Evolutionary conservation across 1,140 invertebrate species (phyloP).

Genomic region (Dinoponera quadriceps): DNA sequence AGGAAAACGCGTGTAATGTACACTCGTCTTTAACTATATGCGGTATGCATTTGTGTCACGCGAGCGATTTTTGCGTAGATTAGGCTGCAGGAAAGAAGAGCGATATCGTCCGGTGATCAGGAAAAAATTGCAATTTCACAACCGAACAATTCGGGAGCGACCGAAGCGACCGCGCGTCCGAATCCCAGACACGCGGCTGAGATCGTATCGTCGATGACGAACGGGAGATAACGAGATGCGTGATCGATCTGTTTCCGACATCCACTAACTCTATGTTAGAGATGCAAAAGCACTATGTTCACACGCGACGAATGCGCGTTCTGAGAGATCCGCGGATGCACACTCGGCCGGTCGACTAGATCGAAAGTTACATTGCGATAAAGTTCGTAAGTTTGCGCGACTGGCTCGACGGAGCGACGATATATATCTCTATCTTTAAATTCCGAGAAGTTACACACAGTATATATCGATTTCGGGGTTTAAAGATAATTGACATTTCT

Average conservation of each 20-base stretch:
- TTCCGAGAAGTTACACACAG: not conserved
- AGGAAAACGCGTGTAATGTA: not conserved
- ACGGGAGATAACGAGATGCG: conserved; percentile 21
- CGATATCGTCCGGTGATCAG: not conserved
- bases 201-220: conserved; percentile 48
- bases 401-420: not conserved
- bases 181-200: not conserved
- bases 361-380: not conserved
- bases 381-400: not conserved
- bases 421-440: not conserved
- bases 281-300: conserved; percentile 59
- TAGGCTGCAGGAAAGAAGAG: not conserved
- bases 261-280: conserved; percentile 62
- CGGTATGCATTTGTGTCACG: not conserved
- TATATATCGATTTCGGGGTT: not conserved
- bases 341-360: not conserved
- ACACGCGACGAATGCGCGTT: conserved; percentile 36
- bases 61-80: not conserved
- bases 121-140: conserved; percentile 10
- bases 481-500: no score
- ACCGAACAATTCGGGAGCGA: not conserved
- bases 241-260: conserved; percentile 50
- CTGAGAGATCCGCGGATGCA: conserved; percentile 19
- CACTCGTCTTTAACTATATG: not conserved
- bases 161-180: not conserved